Percentiles rank a stretch among this genome's conserved stretches.
Conservation (phyloP, 2,888 invertebrate genomes). For the Lasioglossum pauxillum region DNA sequence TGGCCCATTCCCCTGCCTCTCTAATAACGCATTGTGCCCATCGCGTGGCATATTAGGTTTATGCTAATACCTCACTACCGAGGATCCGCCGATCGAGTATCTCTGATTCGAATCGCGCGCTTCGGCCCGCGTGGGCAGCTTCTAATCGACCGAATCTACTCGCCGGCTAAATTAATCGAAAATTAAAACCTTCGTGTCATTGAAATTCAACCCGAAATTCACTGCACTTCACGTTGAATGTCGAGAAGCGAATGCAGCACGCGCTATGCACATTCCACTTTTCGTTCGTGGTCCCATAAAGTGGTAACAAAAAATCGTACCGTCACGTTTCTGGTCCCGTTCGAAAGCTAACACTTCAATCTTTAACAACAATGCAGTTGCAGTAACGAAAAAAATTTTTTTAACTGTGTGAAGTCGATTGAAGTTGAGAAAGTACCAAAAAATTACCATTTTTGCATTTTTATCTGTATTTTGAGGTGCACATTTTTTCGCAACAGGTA, state of each 20-base stretch:
- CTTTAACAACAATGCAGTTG: fast-evolving
- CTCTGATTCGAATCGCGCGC: slow-evolving; percentile 1
- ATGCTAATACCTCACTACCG: slow-evolving; percentile 77
- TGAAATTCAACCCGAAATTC: neutral
- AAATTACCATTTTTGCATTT: neutral
- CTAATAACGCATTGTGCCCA: slow-evolving; percentile 83
- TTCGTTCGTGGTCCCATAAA: neutral
- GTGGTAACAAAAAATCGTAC: neutral
- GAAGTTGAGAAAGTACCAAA: neutral
- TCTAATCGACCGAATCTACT: slow-evolving; percentile 46
- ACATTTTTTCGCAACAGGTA: neutral
- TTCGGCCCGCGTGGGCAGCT: slow-evolving; percentile 45
- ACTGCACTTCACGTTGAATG: neutral
- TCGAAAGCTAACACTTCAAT: neutral
- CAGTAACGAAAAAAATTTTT: neutral
- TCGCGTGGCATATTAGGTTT: slow-evolving; percentile 83
- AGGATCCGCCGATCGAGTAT: slow-evolving; percentile 73
- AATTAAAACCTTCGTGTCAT: neutral
- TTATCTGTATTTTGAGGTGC: fast-evolving
- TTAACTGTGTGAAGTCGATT: neutral
- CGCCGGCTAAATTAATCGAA: neutral
- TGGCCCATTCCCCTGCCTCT: slow-evolving; percentile 69
- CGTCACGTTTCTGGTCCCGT: neutral
- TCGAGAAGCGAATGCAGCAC: neutral
- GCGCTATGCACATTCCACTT: neutral